Conservation (phyloP, 1,140 invertebrate genomes). For the Zaprionus ghesquierei region DNA sequence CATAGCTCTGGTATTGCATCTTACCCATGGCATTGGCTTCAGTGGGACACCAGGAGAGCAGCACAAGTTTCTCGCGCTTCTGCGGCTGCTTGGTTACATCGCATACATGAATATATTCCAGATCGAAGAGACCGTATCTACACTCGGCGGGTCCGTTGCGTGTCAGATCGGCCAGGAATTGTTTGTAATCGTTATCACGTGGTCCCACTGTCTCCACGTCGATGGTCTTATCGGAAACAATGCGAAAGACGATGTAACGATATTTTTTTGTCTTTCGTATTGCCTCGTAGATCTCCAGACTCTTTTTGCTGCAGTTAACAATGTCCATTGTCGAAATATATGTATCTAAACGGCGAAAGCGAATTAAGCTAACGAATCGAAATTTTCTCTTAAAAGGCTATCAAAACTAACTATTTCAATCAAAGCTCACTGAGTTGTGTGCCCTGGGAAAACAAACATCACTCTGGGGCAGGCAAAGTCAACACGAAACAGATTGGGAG, state of each 20-base stretch:
- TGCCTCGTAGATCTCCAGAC: conserved; percentile 13
- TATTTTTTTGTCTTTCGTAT: conserved; percentile 22
- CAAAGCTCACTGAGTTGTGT: conserved; percentile 40
- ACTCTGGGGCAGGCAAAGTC: conserved; percentile 41
- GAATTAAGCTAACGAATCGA: not conserved
- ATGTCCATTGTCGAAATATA: conserved; percentile 1
- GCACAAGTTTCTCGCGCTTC: conserved; percentile 11
- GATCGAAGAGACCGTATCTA: conserved; percentile 30
- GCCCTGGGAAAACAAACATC: conserved; percentile 23
- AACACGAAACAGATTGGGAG: conserved; percentile 10
- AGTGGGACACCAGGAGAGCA: conserved; percentile 32
- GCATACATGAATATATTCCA: conserved; percentile 24
- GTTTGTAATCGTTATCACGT: conserved; percentile 13
- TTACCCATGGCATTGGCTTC: conserved; percentile 16
- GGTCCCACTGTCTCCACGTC: conserved; percentile 17
- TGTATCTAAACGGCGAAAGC: not conserved
- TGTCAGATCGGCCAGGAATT: conserved; percentile 20
- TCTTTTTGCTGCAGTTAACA: not conserved
- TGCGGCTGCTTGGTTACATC: conserved; percentile 10
- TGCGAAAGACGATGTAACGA: conserved; percentile 32
- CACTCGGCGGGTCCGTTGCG: conserved; percentile 20
- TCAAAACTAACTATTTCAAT: conserved; percentile 56
- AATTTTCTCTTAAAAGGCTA: conserved; percentile 13
- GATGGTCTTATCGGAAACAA: not conserved
- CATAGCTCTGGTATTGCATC: conserved; percentile 18